These are phyloP conservation scores for Lacanobia oleracea DNA, from an alignment of 2,888 invertebrate species.

Conservation along the genomic window DNA sequence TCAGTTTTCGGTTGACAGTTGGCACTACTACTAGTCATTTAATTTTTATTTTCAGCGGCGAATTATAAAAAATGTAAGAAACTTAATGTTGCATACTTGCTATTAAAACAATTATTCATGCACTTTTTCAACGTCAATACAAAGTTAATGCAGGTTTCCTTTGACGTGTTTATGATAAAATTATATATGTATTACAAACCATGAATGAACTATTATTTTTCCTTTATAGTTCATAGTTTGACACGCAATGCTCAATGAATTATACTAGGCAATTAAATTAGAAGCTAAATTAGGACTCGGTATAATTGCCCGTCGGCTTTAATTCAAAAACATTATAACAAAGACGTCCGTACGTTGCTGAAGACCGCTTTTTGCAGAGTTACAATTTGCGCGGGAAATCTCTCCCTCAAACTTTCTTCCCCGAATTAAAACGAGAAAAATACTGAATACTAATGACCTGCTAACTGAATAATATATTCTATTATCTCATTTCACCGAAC, in stretches of 20 bases:
- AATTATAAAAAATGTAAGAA: not conserved
- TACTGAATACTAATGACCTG: conserved; percentile 55
- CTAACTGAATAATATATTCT: conserved; percentile 68
- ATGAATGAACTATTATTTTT: conserved; percentile 17
- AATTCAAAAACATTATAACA: not conserved
- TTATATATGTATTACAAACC: conserved; percentile 5
- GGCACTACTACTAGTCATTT: not conserved
- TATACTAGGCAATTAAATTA: conserved; percentile 19
- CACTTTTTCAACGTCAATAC: conserved; percentile 18
- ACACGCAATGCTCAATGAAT: conserved; percentile 31
- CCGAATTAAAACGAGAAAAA: conserved; percentile 25
- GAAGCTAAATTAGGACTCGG: not conserved
- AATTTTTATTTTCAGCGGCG: not conserved
- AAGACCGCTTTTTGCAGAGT: not conserved
- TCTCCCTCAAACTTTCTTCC: conserved; percentile 13
- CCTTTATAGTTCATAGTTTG: conserved; percentile 1
- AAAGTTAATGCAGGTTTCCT: conserved; percentile 19
- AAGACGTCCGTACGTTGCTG: not conserved
- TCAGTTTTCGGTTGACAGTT: conserved; percentile 1
- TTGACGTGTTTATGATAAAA: conserved; percentile 39
- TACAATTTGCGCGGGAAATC: conserved; percentile 25
- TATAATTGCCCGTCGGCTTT: not conserved
- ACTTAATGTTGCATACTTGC: not conserved
- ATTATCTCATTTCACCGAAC: conserved; percentile 75
- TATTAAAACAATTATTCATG: conserved; percentile 10